Evolutionary conservation across 2,797 vertebrate species (phyloP), one percentile per base, ranked within the genome.

Genomic region (Pteronotus mesoamericanus): DNA sequence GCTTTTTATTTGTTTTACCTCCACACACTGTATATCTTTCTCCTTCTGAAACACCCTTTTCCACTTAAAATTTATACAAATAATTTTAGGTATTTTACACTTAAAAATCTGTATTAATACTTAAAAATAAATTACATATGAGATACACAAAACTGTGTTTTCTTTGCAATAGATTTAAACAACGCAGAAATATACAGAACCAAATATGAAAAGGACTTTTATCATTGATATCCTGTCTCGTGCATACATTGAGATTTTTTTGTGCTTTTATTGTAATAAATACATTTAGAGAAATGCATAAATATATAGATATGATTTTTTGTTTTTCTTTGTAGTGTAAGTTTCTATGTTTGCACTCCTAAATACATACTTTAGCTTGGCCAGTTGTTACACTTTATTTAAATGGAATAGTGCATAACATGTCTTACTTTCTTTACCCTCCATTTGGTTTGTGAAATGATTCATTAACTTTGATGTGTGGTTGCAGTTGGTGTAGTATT

Each of bases 371-470:
- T 68, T 94, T 66, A 82, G 6, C 86, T 92, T 83, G 66, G 55
- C 57, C 26, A 44, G 26, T 12, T 88, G 87, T 89, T 83, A 61
- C 11, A 59, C 48, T 86, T 95, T 86, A 79, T 94, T 95, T 91
- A 96, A 93, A 59, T 85, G 64, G 3, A 78, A 39, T n/a, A 78
- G 21, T 51, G 9, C 42, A 72, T 85, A 26, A 61, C 6, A 0
- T 57, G 42, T 71, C 53, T 92, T 77, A 51, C 9, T 83, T 71
- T 83, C 83, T 80, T 92, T 39, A 86, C 14, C 29, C 8, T 48
- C 82, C n/a, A 53, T 95, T 97, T 91, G 88, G 44, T 46, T 90
- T 94, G 21, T 91, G 68, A 96, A 91, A 83, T 92, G 64, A 83
- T 89, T 95, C 72, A 71, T 71, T 86, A 84, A 88, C 48, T 89